These are phyloP conservation scores for Brotula barbata DNA, from an alignment of 2,797 vertebrate species.

Conservation along the genomic window DNA sequence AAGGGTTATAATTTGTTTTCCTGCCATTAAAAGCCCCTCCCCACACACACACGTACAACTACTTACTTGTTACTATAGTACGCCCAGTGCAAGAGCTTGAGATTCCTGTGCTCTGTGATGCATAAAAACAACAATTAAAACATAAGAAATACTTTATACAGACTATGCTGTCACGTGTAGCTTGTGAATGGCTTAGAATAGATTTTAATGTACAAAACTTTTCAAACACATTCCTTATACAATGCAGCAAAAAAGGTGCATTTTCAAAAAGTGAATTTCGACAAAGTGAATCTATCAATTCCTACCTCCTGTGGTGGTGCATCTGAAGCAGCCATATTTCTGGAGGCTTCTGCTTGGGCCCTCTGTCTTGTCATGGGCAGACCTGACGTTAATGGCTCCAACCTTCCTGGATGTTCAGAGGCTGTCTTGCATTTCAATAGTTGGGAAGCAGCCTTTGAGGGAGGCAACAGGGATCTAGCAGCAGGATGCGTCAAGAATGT, in stretches of 20 bases:
- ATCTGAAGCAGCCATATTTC: slow-evolving; percentile 1
- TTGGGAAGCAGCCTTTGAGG: slow-evolving; percentile 34
- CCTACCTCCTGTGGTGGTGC: slow-evolving; percentile 37
- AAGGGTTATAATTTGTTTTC: neutral
- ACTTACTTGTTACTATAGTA: slow-evolving; percentile 49
- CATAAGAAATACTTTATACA: too few species aligned
- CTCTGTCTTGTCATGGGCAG: slow-evolving; percentile 44
- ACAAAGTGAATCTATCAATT: neutral
- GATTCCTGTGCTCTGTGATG: slow-evolving; percentile 43
- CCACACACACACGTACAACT: too few species aligned
- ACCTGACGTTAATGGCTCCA: slow-evolving; percentile 2
- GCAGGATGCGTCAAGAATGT: slow-evolving; percentile 37
- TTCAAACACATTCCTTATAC: too few species aligned
- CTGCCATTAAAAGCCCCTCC: neutral
- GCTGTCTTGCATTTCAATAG: slow-evolving; percentile 43
- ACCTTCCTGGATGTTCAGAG: slow-evolving; percentile 13
- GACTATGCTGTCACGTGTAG: too few species aligned
- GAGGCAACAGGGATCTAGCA: slow-evolving; percentile 34
- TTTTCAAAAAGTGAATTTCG: neutral
- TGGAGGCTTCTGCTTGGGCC: slow-evolving; percentile 32
- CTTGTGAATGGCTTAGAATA: too few species aligned
- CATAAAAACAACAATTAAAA: neutral
- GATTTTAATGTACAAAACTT: too few species aligned
- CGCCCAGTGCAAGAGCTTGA: slow-evolving; percentile 41
- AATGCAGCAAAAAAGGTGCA: too few species aligned